Base-by-base conservation (phyloP, 2,113 vertebrate species). In the Rhinogobius similis region DNA sequence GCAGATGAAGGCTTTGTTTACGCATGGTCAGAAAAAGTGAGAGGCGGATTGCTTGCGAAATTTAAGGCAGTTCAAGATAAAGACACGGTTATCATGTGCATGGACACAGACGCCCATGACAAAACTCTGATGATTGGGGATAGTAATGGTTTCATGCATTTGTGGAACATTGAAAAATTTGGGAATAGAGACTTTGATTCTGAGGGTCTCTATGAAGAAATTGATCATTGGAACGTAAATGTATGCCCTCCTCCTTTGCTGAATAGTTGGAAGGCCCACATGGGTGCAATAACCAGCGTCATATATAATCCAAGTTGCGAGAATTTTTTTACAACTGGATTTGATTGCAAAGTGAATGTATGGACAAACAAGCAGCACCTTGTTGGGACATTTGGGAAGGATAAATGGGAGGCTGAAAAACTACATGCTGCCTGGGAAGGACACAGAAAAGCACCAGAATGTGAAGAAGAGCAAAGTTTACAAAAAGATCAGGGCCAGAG, bases 161-260 rank as follows among this genome's bases (percentile, higher is more conserved):
- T 69, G 16, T 83, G 75, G 77, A 29, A 83, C 26, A 77, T 71
- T 48, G 13, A 20, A 2, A 0, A 2, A 10, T 68, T 70, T 65
- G 48, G 70, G 0, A 44, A 44, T 13, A 39, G 7, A 27, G 36
- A 1, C 12, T 0, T 32, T 2, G 11, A 3, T 9, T n/a, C 43
- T 3, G 23, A 69, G 7, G 23, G 12, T 5, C 58, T 43, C 7
- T 61, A 20, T 61, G 41, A 79, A 14, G 39, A n/a, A 1, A 29
- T 62, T 16, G 5, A 32, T 24, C 3, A 58, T 0, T 36, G 46
- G 58, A 3, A 1, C 0, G 55, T 71, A 3, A 67, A 62, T 12
- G 6, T 63, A 8, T n/a, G 8, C 23, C 2, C 41, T 24, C 66
- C 76, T 20, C 62, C 66, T 12, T 50, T 73, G 26, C 10, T 82